Evolutionary conservation across 2,888 invertebrate genomes (phyloP).

Genomic region (Napeogenes sylphis): DNA sequence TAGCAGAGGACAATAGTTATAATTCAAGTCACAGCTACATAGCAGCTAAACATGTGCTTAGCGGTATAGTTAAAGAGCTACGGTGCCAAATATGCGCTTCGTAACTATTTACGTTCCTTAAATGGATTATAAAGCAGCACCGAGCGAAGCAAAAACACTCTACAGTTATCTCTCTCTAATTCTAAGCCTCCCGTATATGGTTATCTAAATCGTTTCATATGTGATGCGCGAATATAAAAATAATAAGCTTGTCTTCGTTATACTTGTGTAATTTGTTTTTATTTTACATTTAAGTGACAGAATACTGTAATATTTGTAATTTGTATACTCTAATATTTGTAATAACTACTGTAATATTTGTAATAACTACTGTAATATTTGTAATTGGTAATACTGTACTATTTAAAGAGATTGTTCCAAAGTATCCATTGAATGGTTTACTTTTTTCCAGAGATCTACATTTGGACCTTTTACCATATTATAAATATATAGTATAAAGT

Average conservation of each 20-base stretch:
- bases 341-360: too few relatives aligned
- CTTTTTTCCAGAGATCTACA: too few relatives aligned
- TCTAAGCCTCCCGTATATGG: constrained; percentile 36
- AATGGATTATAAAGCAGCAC: constrained; percentile 63
- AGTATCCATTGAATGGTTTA: too few relatives aligned
- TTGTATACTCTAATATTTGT: too few relatives aligned
- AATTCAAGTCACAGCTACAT: constrained; percentile 42
- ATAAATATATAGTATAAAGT: too few relatives aligned
- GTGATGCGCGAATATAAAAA: constrained; percentile 30
- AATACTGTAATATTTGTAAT: background rate
- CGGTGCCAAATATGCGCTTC: constrained; percentile 71
- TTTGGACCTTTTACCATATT: too few relatives aligned
- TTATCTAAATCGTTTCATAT: constrained; percentile 45
- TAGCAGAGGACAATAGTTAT: constrained; percentile 29
- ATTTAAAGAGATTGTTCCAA: too few relatives aligned
- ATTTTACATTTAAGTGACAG: too few relatives aligned
- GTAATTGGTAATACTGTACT: too few relatives aligned
- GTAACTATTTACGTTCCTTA: constrained; percentile 64
- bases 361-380: too few relatives aligned
- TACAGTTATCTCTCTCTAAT: constrained; percentile 40
- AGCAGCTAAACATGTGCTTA: constrained; percentile 63
- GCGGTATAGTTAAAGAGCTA: constrained; percentile 64
- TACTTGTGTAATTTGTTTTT: too few relatives aligned
- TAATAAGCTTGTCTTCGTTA: background rate
- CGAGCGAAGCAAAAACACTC: constrained; percentile 42